Evolutionary conservation across 2,797 vertebrate species (phyloP).

Genomic region (Bradypodion ventrale): DNA sequence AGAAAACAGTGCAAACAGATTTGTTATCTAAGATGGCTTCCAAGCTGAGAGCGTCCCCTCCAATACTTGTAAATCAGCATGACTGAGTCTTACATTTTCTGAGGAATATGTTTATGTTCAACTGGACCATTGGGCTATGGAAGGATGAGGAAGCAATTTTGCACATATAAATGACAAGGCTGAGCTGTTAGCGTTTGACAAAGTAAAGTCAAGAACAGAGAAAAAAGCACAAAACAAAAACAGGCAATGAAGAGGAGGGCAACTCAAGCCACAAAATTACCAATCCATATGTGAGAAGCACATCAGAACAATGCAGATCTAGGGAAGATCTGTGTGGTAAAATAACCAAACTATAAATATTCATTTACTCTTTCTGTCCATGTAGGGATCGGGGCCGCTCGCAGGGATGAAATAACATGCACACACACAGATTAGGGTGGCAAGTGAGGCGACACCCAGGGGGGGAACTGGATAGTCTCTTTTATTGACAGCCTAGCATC

Average conservation of each 20-base stretch:
- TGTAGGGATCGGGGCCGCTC: too few relatives aligned
- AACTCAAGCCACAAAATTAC: neutral
- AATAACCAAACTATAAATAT: too few relatives aligned
- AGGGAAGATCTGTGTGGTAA: neutral
- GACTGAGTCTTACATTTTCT: neutral
- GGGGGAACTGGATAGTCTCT: too few relatives aligned
- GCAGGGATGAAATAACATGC: too few relatives aligned
- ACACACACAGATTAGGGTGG: too few relatives aligned
- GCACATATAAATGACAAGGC: neutral
- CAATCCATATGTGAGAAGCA: neutral
- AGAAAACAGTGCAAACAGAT: neutral
- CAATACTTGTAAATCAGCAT: neutral
- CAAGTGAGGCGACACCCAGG: too few relatives aligned
- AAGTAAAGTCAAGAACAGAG: neutral
- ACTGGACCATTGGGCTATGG: neutral
- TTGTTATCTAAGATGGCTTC: neutral
- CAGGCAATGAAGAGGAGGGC: neutral
- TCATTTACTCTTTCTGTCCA: too few relatives aligned
- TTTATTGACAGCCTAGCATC: too few relatives aligned
- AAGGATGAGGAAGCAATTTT: neutral
- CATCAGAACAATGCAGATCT: neutral
- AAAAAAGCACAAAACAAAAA: neutral
- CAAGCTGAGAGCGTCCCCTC: too few relatives aligned
- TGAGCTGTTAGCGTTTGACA: neutral
- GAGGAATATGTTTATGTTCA: neutral